Percentiles rank a stretch among this genome's conserved stretches.
Evolutionary conservation across 2,888 invertebrate species (phyloP).

Genomic region (Chironomus riparius): DNA sequence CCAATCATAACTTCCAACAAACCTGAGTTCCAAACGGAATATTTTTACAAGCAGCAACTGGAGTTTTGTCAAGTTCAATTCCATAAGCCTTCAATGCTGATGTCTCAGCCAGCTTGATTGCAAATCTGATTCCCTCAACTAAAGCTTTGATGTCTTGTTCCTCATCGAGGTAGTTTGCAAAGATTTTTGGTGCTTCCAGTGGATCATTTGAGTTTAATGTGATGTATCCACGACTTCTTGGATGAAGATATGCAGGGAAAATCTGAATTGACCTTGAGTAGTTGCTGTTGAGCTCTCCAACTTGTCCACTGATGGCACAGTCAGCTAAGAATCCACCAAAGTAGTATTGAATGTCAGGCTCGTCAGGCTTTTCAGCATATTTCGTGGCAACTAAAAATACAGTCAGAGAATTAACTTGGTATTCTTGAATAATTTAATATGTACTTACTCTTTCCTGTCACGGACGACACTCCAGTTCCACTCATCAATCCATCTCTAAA

Average conservation of each 20-base stretch:
- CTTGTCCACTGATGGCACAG: constrained; percentile 78
- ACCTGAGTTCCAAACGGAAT: constrained; percentile 52
- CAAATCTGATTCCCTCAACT: constrained; percentile 75
- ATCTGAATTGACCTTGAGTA: constrained; percentile 61
- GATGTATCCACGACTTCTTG: constrained; percentile 73
- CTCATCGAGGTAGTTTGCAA: constrained; percentile 58
- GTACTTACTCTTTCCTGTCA: constrained; percentile 7
- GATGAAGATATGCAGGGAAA: constrained; percentile 74
- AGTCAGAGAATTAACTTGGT: constrained; percentile 66
- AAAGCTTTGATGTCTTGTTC: constrained; percentile 64
- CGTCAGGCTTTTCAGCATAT: constrained; percentile 61
- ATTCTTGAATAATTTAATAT: neutral
- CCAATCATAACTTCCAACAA: constrained; percentile 48
- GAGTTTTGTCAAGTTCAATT: constrained; percentile 63
- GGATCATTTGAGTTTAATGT: constrained; percentile 67
- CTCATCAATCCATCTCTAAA: constrained; percentile 85
- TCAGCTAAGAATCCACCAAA: constrained; percentile 81
- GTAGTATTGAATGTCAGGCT: constrained; percentile 79
- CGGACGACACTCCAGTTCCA: constrained; percentile 56
- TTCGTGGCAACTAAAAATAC: constrained; percentile 75
- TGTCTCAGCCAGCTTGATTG: constrained; percentile 61
- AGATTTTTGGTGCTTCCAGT: constrained; percentile 70
- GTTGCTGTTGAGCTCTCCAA: constrained; percentile 65
- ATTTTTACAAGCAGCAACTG: constrained; percentile 64
- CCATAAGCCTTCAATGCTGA: constrained; percentile 58